phyloP scores from a whole-genome alignment of 2,888 invertebrate species.

The Didymodactylos carnosus region DNA sequence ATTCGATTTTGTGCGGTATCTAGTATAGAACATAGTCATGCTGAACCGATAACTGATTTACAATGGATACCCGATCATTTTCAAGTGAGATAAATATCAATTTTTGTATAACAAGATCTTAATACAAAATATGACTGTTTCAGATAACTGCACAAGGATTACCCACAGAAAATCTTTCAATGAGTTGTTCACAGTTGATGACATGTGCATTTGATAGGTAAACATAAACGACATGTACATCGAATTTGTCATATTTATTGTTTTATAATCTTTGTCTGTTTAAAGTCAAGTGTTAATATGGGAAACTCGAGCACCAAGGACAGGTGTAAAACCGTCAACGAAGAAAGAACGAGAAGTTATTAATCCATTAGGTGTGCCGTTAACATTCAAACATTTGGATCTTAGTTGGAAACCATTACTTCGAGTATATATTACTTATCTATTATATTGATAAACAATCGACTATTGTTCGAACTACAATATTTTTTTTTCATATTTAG shows the following conservation, averaged over 20 bases:
- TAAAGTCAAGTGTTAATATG: slow-evolving; percentile 28
- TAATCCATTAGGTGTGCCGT: slow-evolving; percentile 26
- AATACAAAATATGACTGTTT: not conserved
- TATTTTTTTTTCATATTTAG: slow-evolving; percentile 17
- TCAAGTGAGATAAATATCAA: slow-evolving; percentile 22
- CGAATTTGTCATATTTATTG: slow-evolving; percentile 11
- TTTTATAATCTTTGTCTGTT: not conserved
- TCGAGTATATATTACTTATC: slow-evolving; percentile 19
- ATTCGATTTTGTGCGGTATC: slow-evolving; percentile 33
- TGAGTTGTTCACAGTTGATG: slow-evolving; percentile 24
- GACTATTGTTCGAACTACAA: not conserved
- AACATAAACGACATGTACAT: too few relatives aligned
- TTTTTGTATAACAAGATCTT: not conserved
- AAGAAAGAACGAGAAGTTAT: slow-evolving; percentile 20
- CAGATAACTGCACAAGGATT: slow-evolving; percentile 4
- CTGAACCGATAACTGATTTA: slow-evolving; percentile 30
- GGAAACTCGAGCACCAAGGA: slow-evolving; percentile 26
- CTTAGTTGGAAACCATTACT: slow-evolving; percentile 33
- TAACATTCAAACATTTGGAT: slow-evolving; percentile 20
- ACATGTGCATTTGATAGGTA: slow-evolving; percentile 32
- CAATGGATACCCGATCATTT: slow-evolving; percentile 34
- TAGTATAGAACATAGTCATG: slow-evolving; percentile 32
- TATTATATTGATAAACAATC: not conserved
- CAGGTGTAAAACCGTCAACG: not conserved
- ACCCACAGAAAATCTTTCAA: slow-evolving; percentile 4